Percentiles rank a stretch among this genome's conserved stretches.
These are phyloP conservation scores for Nyctibius grandis DNA, from an alignment of 2,797 vertebrate species.

Conservation along the genomic window DNA sequence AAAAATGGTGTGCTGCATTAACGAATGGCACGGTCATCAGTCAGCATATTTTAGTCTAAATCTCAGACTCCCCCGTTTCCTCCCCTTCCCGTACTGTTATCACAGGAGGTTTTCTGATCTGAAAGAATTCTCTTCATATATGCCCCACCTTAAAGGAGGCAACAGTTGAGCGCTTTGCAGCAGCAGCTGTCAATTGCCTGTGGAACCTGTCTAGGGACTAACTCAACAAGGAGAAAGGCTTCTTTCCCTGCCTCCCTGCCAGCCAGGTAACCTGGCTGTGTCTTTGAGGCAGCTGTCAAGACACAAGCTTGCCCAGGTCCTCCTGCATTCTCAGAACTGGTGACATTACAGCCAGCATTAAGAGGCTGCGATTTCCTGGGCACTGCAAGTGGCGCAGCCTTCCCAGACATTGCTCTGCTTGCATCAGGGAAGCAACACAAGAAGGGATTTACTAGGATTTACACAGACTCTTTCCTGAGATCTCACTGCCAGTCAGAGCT, in stretches of 20 bases:
- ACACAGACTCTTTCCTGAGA: background rate
- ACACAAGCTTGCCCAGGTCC: background rate
- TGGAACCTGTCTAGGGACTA: background rate
- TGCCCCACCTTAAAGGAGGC: background rate
- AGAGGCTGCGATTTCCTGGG: background rate
- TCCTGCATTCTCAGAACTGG: fast-evolving
- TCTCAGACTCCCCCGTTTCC: fast-evolving
- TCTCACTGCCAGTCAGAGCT: background rate
- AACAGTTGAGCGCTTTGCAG: background rate
- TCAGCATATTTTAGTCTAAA: background rate
- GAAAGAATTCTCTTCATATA: background rate
- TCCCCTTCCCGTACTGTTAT: background rate
- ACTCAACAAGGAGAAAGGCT: fast-evolving
- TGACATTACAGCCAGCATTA: background rate
- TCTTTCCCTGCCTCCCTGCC: background rate
- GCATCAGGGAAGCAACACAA: background rate
- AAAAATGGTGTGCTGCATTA: fast-evolving
- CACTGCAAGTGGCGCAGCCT: background rate
- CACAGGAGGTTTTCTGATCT: background rate
- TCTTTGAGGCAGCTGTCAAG: background rate
- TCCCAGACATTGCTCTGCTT: background rate
- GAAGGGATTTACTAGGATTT: background rate
- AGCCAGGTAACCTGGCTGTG: background rate
- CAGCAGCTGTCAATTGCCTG: background rate
- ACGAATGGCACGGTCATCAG: fast-evolving